Percentiles rank a stretch among this genome's conserved stretches.
Conservation (phyloP, 2,888 invertebrate genomes). For the Zele albiditarsus region DNA sequence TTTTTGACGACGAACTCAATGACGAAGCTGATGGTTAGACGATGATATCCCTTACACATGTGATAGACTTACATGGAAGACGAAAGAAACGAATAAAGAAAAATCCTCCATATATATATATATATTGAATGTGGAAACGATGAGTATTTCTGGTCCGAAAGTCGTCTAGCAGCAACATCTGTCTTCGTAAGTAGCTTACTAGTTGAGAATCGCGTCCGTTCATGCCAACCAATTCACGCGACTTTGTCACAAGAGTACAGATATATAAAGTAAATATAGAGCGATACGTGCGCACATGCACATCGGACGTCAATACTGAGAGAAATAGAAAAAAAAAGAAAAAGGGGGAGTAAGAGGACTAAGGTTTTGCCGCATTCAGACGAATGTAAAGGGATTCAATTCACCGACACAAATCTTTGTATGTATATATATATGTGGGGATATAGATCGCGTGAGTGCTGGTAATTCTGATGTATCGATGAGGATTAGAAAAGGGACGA, state of each 20-base stretch:
- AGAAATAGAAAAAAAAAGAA: not conserved
- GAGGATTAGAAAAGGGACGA: conserved; percentile 46
- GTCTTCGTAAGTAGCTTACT: conserved; percentile 48
- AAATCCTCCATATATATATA: not conserved
- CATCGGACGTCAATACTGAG: not conserved
- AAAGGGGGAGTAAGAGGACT: not conserved
- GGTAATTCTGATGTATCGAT: conserved; percentile 52
- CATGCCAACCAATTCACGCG: conserved; percentile 33
- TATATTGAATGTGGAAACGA: too few relatives aligned
- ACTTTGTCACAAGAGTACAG: conserved; percentile 3
- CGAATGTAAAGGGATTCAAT: conserved; percentile 14
- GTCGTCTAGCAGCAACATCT: conserved; percentile 45
- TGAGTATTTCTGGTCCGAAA: conserved; percentile 35
- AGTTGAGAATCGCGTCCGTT: conserved; percentile 28
- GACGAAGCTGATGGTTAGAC: not conserved
- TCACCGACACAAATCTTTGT: not conserved
- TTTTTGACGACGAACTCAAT: not conserved
- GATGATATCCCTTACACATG: conserved; percentile 14
- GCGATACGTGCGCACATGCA: conserved; percentile 1
- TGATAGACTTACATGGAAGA: not conserved
- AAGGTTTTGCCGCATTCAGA: conserved; percentile 13
- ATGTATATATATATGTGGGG: not conserved
- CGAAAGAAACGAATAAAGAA: not conserved
- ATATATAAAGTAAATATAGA: not conserved
- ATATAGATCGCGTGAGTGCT: conserved; percentile 6